A percentile compares a stretch with the other conserved stretches of the same genome.
Conservation (phyloP, 2,113 vertebrate species). For the Ceratotherium simum region DNA sequence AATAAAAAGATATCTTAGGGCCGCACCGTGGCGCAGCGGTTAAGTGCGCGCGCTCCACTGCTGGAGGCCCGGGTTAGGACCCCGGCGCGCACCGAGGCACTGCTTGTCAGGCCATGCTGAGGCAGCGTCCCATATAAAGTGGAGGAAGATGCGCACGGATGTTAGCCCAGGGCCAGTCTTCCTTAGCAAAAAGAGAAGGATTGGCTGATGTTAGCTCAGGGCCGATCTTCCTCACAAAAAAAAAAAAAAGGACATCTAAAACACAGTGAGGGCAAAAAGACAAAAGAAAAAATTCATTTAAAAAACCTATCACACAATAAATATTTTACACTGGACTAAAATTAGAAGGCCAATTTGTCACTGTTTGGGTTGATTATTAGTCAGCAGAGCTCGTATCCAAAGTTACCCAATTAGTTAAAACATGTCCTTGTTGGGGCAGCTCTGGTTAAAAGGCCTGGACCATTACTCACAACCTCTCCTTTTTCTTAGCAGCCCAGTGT, state of each 20-base stretch:
- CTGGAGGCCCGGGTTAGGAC: too few species aligned
- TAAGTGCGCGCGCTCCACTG: too few species aligned
- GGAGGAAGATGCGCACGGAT: too few species aligned
- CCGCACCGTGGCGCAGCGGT: too few species aligned
- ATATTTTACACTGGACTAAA: background rate
- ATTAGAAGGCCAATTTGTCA: background rate
- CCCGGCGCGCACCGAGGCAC: too few species aligned
- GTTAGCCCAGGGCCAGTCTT: too few species aligned
- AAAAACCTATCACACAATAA: background rate
- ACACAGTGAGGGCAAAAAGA: background rate
- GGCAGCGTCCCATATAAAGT: too few species aligned
- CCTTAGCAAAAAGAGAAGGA: too few species aligned
- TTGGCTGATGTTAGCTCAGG: too few species aligned
- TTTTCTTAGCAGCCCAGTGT: background rate
- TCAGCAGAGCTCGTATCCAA: background rate
- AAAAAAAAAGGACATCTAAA: background rate
- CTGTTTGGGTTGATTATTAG: background rate
- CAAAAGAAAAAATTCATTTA: background rate
- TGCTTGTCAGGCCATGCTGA: too few species aligned
- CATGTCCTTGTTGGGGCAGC: background rate
- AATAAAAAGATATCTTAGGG: background rate
- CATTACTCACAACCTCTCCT: background rate
- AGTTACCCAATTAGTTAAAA: background rate
- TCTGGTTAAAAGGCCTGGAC: background rate
- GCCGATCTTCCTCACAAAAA: too few species aligned